phyloP scores from a whole-genome alignment of 2,888 invertebrate genomes.

The Tubiluchus corallicola region DNA sequence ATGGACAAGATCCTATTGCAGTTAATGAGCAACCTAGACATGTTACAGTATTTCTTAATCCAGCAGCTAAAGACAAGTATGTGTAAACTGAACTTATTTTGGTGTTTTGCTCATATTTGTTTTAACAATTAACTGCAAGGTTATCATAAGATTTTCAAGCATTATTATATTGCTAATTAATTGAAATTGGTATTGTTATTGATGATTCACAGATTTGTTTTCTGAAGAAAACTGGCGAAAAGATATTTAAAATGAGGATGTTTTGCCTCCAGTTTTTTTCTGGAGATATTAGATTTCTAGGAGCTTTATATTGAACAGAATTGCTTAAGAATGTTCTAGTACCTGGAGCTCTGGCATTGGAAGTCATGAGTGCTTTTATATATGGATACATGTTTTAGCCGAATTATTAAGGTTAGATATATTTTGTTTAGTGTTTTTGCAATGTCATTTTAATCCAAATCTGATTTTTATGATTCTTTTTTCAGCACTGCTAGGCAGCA shows the following conservation, averaged over 20 bases:
- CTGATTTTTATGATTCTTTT: slow-evolving; percentile 12
- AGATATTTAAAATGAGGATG: no score
- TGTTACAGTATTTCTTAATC: slow-evolving; percentile 73
- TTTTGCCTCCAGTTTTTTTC: no score
- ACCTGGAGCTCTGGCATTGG: no score
- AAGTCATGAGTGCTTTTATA: no score
- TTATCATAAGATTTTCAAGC: slow-evolving; percentile 4
- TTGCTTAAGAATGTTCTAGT: no score
- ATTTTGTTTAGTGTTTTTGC: no score
- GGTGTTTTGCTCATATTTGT: slow-evolving; percentile 14
- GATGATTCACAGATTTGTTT: neutral
- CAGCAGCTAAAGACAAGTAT: slow-evolving; percentile 61
- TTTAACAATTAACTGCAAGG: slow-evolving; percentile 1
- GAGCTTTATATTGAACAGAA: no score
- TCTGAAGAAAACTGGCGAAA: no score
- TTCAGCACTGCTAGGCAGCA: slow-evolving; percentile 37
- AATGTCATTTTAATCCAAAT: no score
- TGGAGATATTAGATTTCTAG: no score
- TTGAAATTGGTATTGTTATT: slow-evolving; percentile 4
- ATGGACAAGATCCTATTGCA: slow-evolving; percentile 45
- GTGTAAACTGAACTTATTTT: slow-evolving; percentile 14
- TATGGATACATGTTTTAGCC: no score
- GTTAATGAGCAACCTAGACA: slow-evolving; percentile 44
- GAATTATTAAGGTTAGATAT: no score
- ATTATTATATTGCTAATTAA: slow-evolving; percentile 2